Evolutionary conservation across 2,797 vertebrate genomes (phyloP).

Genomic region (Sebastolobus altivelis): DNA sequence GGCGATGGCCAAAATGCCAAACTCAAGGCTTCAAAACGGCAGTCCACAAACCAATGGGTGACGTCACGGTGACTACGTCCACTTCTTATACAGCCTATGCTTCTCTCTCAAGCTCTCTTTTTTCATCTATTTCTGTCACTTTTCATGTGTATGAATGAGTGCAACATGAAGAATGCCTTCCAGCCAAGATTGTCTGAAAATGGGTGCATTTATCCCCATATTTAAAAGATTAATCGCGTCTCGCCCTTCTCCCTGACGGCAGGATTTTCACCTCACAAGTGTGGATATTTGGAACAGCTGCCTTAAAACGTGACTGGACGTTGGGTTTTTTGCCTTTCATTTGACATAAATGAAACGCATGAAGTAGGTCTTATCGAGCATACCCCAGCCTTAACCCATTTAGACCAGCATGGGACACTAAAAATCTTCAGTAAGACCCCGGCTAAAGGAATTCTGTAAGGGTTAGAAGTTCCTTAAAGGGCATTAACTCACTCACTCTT

Average conservation of each 20-base stretch:
- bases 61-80: too few species aligned
- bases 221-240: neutral
- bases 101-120: neutral
- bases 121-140: neutral
- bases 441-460: neutral
- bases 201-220: neutral
- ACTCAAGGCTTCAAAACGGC: too few species aligned
- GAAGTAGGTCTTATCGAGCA: neutral
- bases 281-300: slow-evolving; percentile 1
- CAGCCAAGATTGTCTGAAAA: neutral
- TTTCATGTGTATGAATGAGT: neutral
- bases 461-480: neutral
- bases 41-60: too few species aligned
- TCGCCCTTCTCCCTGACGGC: neutral
- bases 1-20: too few species aligned
- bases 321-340: neutral
- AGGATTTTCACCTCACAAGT: neutral
- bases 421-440: neutral
- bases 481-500: neutral
- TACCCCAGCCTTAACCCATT: neutral
- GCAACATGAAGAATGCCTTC: neutral
- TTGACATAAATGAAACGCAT: slow-evolving; percentile 8
- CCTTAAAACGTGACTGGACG: neutral
- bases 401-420: neutral
- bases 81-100: too few species aligned